Evolutionary conservation across 2,113 vertebrate genomes (phyloP).

Genomic region (Arizona elegans): DNA sequence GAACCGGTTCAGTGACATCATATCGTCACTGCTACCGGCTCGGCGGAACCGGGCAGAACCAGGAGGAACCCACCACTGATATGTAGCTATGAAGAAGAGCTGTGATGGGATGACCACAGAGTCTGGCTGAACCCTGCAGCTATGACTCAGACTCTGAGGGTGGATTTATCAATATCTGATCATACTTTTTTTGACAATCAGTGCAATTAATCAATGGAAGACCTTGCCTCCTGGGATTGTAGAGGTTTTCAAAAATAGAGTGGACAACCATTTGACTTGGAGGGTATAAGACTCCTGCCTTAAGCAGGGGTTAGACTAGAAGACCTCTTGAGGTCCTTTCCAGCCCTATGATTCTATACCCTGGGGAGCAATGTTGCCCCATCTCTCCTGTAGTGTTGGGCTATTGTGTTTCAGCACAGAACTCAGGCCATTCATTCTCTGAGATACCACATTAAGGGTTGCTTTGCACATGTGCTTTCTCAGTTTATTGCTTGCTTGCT

Average conservation of each 20-base stretch:
- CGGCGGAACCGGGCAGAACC: too few relatives aligned
- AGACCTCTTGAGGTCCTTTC: too few relatives aligned
- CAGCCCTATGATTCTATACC: neutral
- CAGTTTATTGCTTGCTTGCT: neutral
- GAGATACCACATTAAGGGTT: neutral
- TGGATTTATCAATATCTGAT: neutral
- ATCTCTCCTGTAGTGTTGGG: neutral
- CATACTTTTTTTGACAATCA: neutral
- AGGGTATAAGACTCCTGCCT: neutral
- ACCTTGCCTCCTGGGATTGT: neutral
- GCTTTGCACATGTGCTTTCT: neutral
- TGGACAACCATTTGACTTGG: neutral
- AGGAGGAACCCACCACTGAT: too few relatives aligned
- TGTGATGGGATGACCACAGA: neutral
- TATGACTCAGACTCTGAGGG: accelerated
- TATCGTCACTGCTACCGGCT: too few relatives aligned
- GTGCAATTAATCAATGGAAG: neutral
- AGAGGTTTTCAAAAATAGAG: neutral
- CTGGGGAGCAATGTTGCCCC: accelerated
- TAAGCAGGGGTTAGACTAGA: too few relatives aligned
- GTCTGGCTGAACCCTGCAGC: neutral
- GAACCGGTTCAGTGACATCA: too few relatives aligned
- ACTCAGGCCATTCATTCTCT: neutral
- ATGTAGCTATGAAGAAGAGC: neutral
- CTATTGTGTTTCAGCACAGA: neutral